Evolutionary conservation across 2,888 invertebrate species (phyloP).

Genomic region (Pachydiplax longipennis): DNA sequence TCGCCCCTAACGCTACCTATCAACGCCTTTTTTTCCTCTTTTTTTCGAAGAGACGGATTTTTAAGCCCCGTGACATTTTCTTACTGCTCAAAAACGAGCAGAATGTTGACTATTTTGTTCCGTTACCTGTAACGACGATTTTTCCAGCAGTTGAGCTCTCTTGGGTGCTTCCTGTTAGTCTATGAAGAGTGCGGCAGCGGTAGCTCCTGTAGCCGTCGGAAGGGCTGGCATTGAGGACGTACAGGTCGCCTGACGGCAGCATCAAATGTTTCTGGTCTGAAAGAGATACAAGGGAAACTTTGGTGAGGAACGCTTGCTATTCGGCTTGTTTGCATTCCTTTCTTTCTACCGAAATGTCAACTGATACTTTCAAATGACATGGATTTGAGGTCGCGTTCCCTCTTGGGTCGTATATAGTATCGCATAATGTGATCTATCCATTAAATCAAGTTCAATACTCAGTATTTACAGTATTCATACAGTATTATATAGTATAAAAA

Average conservation of each 20-base stretch:
- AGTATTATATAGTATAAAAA: too few species aligned
- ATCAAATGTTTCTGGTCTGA: conserved; percentile 51
- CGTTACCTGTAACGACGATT: conserved; percentile 54
- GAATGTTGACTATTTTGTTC: not conserved
- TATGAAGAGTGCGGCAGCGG: conserved; percentile 58
- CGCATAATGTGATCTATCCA: too few species aligned
- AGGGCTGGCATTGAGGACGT: conserved; percentile 47
- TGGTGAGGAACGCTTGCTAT: too few species aligned
- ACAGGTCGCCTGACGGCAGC: conserved; percentile 50
- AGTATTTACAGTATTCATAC: too few species aligned
- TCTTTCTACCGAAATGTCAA: too few species aligned
- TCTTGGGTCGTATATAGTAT: too few species aligned
- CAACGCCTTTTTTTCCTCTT: not conserved
- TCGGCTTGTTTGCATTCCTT: not conserved
- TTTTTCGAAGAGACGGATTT: not conserved
- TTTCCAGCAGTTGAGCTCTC: conserved; percentile 57
- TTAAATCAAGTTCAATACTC: too few species aligned
- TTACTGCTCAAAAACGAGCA: not conserved
- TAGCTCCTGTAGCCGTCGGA: conserved; percentile 57
- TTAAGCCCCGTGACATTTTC: too few species aligned
- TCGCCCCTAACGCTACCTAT: not conserved
- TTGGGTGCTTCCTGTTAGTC: conserved; percentile 58
- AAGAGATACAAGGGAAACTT: not conserved
- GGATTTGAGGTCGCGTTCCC: too few species aligned
- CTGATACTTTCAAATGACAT: too few species aligned